Conservation (phyloP, 2,888 invertebrate species). For the Trachelus iudaicus region DNA sequence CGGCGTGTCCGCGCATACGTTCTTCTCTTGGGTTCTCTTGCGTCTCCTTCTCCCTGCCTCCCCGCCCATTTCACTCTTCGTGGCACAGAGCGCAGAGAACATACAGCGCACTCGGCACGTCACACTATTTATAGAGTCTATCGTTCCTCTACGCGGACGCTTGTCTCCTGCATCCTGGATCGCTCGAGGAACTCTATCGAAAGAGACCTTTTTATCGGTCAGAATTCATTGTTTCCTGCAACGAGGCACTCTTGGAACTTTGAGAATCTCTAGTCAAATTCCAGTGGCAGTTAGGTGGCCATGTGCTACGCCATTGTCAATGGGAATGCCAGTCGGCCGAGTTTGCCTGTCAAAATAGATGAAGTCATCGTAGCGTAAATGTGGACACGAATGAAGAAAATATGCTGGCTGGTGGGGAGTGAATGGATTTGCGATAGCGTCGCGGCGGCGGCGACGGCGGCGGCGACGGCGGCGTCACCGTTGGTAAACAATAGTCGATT, state of each 20-base stretch:
- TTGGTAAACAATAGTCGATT: constrained; percentile 1
- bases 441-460: not conserved
- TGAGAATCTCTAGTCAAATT: not conserved
- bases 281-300: not conserved
- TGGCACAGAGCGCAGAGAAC: not conserved
- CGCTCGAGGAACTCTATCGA: not conserved
- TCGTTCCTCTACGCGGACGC: not conserved
- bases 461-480: not conserved
- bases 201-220: not conserved
- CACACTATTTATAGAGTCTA: not conserved
- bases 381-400: not conserved
- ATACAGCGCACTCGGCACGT: not conserved
- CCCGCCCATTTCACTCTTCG: not conserved
- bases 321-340: not conserved
- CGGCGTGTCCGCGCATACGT: constrained; percentile 48
- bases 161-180: not conserved
- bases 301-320: not conserved
- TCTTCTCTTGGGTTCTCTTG: not conserved
- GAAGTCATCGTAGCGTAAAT: constrained; percentile 1
- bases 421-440: not conserved
- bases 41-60: not conserved
- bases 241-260: not conserved
- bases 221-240: not conserved
- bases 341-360: constrained; percentile 6
- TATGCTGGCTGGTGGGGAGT: not conserved